phyloP scores from a whole-genome alignment of 2,888 invertebrate species.

The Trichacis sp. region DNA sequence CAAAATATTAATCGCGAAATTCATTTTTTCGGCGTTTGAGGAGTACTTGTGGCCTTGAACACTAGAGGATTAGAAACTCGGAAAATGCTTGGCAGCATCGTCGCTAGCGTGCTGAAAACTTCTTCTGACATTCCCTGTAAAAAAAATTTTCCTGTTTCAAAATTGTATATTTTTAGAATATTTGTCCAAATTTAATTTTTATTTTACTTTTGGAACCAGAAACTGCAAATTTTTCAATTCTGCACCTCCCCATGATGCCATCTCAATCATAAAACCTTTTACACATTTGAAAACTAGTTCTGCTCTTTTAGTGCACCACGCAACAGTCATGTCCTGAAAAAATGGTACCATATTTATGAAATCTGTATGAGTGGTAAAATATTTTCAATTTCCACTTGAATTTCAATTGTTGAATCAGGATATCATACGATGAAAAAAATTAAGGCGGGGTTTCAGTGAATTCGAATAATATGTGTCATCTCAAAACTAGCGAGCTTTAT shows the following conservation, averaged over 20 bases:
- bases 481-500: too few relatives aligned
- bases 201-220: conserved; percentile 81
- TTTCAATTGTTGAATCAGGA: conserved; percentile 1
- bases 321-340: conserved; percentile 90
- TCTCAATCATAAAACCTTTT: conserved; percentile 99
- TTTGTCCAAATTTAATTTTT: too few relatives aligned
- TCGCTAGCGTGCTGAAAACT: conserved; percentile 83
- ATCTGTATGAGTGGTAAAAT: conserved; percentile 27
- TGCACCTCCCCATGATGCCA: conserved; percentile 92
- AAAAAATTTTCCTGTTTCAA: too few relatives aligned
- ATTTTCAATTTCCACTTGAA: neutral
- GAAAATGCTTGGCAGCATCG: conserved; percentile 93
- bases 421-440: too few relatives aligned
- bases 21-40: conserved; percentile 67
- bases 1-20: neutral
- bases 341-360: neutral
- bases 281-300: conserved; percentile 98
- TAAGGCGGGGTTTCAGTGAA: too few relatives aligned
- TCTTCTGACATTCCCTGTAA: conserved; percentile 82
- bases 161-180: too few relatives aligned
- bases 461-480: too few relatives aligned
- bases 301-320: conserved; percentile 96
- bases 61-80: conserved; percentile 94
- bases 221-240: conserved; percentile 90
- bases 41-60: conserved; percentile 72